Percentiles rank a stretch among this genome's conserved stretches.
Evolutionary conservation across 2,888 invertebrate species (phyloP).

Genomic region (Drosophila recens): DNA sequence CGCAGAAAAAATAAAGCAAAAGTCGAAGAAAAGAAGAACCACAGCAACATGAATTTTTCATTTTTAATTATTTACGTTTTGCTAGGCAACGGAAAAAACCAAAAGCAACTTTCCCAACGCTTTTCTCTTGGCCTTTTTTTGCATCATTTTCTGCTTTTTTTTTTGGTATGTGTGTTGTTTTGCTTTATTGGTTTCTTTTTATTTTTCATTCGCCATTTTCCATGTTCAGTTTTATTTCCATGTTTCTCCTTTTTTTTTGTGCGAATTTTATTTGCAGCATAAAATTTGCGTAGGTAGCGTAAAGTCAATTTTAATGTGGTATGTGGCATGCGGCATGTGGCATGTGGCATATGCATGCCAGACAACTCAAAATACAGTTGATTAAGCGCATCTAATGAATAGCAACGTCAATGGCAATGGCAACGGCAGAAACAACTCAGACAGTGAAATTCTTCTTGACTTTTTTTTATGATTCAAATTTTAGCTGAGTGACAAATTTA

Average conservation of each 20-base stretch:
- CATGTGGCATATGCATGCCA: conserved; percentile 27
- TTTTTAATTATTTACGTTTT: conserved; percentile 71
- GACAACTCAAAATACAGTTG: conserved; percentile 41
- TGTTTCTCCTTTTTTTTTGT: neutral
- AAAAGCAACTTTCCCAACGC: conserved; percentile 10
- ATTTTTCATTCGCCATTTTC: conserved; percentile 20
- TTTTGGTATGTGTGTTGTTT: conserved; percentile 18
- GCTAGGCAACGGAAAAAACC: conserved; percentile 62
- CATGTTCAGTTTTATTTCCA: neutral
- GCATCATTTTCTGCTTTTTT: neutral
- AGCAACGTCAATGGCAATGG: conserved; percentile 26
- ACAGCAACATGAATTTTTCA: conserved; percentile 38
- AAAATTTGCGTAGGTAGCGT: conserved; percentile 9
- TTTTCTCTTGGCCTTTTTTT: conserved; percentile 3
- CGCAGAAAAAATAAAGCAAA: neutral
- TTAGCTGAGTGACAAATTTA: conserved; percentile 20
- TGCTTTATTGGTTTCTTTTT: conserved; percentile 31
- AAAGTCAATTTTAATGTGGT: conserved; percentile 38
- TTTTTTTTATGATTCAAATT: conserved; percentile 4
- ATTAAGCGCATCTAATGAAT: conserved; percentile 51
- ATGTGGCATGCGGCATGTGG: conserved; percentile 12
- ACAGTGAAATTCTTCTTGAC: conserved; percentile 5
- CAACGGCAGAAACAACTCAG: neutral
- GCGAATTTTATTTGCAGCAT: conserved; percentile 24
- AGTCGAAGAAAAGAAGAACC: neutral